phyloP scores from a whole-genome alignment of 2,888 invertebrate species.

The Rapana venosa region DNA sequence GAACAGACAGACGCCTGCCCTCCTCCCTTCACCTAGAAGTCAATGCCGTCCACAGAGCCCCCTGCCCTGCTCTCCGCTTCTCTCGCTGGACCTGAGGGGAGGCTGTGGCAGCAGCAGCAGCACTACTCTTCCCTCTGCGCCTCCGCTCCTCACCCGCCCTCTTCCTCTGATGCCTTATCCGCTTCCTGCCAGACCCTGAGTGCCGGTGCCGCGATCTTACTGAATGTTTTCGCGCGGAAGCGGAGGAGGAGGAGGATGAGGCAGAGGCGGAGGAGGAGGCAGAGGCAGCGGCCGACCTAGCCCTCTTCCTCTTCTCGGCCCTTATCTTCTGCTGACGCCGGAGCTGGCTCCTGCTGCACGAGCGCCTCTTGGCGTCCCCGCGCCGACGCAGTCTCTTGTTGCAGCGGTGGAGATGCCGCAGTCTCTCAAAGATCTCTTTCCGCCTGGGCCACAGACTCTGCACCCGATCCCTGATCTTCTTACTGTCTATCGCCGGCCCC shows the following conservation, averaged over 20 bases:
- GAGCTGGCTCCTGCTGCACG: slow-evolving; percentile 7
- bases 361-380: not conserved
- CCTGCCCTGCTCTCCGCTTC: not conserved
- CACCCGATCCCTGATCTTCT: not conserved
- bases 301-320: not conserved
- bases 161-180: slow-evolving; percentile 7
- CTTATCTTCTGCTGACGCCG: not conserved
- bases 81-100: not conserved
- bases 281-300: not conserved
- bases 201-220: not conserved
- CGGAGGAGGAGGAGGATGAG: not conserved
- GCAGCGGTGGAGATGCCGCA: slow-evolving; percentile 38
- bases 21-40: slow-evolving; percentile 20
- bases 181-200: not conserved
- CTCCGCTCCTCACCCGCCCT: not conserved
- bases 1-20: not conserved
- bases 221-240: not conserved
- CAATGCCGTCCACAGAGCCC: not conserved
- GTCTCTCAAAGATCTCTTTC: slow-evolving; percentile 31
- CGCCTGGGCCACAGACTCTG: slow-evolving; percentile 31
- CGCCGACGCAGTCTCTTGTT: not conserved
- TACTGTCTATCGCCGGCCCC: not conserved
- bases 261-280: not conserved
- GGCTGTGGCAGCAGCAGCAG: not conserved
- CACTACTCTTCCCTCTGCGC: not conserved